These are phyloP conservation scores for Eulemur rufifrons DNA, from an alignment of 2,113 vertebrate genomes.

Conservation along the genomic window DNA sequence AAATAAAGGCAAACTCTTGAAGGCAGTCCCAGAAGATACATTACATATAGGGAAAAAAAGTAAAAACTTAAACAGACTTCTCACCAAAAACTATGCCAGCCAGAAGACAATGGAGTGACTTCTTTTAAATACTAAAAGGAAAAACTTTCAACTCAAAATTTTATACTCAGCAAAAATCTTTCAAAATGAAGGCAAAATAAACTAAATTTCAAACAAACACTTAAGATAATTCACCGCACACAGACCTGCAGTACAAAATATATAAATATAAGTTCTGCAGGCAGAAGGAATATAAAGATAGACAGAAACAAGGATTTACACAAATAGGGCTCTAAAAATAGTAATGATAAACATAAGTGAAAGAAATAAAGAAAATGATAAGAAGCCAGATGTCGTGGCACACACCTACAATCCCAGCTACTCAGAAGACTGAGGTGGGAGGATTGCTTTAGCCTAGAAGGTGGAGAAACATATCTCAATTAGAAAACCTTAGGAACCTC, in stretches of 20 bases:
- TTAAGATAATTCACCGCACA: neutral
- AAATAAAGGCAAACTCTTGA: neutral
- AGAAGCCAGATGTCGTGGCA: neutral
- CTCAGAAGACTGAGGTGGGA: too few species aligned
- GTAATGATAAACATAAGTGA: neutral
- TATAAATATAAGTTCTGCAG: neutral
- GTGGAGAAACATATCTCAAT: neutral
- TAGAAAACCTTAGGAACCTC: neutral
- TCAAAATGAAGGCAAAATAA: neutral
- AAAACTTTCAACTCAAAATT: neutral
- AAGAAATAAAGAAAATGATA: neutral
- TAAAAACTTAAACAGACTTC: neutral
- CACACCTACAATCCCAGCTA: too few species aligned
- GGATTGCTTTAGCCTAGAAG: too few species aligned
- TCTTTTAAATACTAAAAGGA: neutral
- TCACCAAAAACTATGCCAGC: neutral
- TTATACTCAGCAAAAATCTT: neutral
- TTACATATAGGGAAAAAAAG: neutral
- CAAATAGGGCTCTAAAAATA: neutral
- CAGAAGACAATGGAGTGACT: neutral
- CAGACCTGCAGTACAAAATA: neutral
- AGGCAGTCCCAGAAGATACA: neutral
- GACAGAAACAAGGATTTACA: neutral
- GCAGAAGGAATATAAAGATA: neutral
- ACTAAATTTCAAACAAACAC: neutral